Conservation (phyloP, 2,113 vertebrate genomes). For the Tamias sibiricus region DNA sequence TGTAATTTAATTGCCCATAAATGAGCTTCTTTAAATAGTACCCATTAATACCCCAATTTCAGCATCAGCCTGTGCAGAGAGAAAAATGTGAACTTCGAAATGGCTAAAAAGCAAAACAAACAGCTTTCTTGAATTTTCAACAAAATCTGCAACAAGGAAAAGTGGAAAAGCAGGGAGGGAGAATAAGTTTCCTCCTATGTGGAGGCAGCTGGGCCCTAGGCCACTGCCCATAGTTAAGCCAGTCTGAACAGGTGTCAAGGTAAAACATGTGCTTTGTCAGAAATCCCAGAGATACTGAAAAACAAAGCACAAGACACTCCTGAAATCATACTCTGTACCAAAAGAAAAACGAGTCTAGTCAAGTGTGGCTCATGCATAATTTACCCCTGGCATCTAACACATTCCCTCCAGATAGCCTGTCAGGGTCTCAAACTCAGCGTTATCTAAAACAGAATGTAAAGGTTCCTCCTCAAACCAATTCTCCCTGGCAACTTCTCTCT, state of each 20-base stretch:
- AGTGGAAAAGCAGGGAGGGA: neutral
- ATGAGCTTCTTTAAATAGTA: slow-evolving; percentile 74
- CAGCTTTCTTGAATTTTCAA: slow-evolving; percentile 45
- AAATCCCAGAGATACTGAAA: slow-evolving; percentile 60
- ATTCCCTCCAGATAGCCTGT: neutral
- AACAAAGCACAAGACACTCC: slow-evolving; percentile 49
- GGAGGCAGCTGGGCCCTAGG: neutral
- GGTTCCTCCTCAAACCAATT: neutral
- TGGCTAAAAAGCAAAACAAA: slow-evolving; percentile 77
- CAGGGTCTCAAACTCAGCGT: neutral
- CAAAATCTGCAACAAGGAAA: slow-evolving; percentile 57
- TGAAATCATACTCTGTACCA: slow-evolving; percentile 73
- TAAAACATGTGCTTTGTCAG: slow-evolving; percentile 47
- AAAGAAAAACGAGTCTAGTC: slow-evolving; percentile 64
- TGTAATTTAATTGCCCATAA: slow-evolving; percentile 75
- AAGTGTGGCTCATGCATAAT: slow-evolving; percentile 60
- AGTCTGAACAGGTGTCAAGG: slow-evolving; percentile 17
- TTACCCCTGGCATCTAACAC: slow-evolving; percentile 24
- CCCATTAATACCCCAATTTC: slow-evolving; percentile 64
- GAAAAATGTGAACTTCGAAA: slow-evolving; percentile 59
- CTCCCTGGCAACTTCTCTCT: neutral
- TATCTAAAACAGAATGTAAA: neutral
- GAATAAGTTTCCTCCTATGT: neutral
- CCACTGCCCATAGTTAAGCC: slow-evolving; percentile 55
- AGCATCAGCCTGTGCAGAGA: slow-evolving; percentile 30